phyloP scores from a whole-genome alignment of 2,888 invertebrate species.

The Parnassius apollo region DNA sequence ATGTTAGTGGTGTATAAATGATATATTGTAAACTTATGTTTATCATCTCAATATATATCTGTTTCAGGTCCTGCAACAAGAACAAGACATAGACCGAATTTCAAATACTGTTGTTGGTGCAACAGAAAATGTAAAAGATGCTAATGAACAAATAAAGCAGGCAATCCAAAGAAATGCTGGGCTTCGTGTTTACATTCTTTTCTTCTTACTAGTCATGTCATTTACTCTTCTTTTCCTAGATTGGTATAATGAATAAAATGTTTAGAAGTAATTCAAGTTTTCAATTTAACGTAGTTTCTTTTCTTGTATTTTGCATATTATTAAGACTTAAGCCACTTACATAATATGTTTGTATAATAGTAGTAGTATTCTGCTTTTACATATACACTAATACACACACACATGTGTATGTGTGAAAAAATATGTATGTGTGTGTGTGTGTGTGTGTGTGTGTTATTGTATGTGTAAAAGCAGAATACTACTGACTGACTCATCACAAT shows the following conservation, averaged over 20 bases:
- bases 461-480: too few relatives aligned
- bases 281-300: too few relatives aligned
- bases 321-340: too few relatives aligned
- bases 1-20: not conserved
- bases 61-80: conserved; percentile 91
- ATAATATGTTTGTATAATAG: too few relatives aligned
- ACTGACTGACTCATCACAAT: too few relatives aligned
- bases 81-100: conserved; percentile 95
- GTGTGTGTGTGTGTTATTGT: too few relatives aligned
- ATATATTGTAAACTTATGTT: not conserved
- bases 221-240: conserved; percentile 97
- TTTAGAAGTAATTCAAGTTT: not conserved
- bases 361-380: too few relatives aligned
- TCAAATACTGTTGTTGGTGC: conserved; percentile 93
- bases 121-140: conserved; percentile 97
- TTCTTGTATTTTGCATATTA: too few relatives aligned
- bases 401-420: too few relatives aligned
- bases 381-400: too few relatives aligned
- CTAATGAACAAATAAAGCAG: conserved; percentile 97
- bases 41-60: conserved; percentile 10
- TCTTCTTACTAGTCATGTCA: conserved; percentile 97
- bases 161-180: conserved; percentile 99
- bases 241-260: conserved; percentile 94
- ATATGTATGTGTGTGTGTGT: too few relatives aligned
- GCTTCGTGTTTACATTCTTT: conserved; percentile 95